These are phyloP conservation scores for Stegastes partitus DNA, from an alignment of 2,113 vertebrate genomes.

Conservation along the genomic window DNA sequence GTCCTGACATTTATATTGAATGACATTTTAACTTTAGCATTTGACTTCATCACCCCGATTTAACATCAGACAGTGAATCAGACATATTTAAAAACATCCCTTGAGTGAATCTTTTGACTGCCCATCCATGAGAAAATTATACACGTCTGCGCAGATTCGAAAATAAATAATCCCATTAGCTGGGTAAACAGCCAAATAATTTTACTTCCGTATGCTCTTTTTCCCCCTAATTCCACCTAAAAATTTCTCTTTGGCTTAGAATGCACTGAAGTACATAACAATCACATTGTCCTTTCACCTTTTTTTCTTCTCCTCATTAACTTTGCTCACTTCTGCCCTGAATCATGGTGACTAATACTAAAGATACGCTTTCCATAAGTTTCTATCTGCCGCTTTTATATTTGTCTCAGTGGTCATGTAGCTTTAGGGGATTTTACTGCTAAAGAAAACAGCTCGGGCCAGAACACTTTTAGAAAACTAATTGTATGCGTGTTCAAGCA, in stretches of 20 bases:
- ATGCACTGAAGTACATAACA: constrained; percentile 29
- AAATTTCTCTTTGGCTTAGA: constrained; percentile 30
- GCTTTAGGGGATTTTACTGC: constrained; percentile 27
- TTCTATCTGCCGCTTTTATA: constrained; percentile 31
- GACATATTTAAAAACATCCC: constrained; percentile 19
- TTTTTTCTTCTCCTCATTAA: constrained; percentile 31
- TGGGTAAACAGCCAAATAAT: constrained; percentile 15
- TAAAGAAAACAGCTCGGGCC: not conserved
- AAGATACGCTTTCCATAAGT: constrained; percentile 27
- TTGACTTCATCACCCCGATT: constrained; percentile 53
- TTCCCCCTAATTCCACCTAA: constrained; percentile 9
- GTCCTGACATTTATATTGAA: constrained; percentile 41
- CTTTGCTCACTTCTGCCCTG: constrained; percentile 23
- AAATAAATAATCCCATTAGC: constrained; percentile 39
- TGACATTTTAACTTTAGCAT: constrained; percentile 45
- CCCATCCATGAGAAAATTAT: constrained; percentile 16
- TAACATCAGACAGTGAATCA: constrained; percentile 38
- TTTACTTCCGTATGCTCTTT: not conserved
- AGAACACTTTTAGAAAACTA: constrained; percentile 3
- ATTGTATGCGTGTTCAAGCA: not conserved
- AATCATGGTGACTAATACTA: constrained; percentile 41
- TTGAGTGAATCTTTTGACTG: constrained; percentile 21
- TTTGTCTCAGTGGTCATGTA: constrained; percentile 19
- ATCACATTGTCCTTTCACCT: constrained; percentile 26
- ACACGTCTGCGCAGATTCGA: constrained; percentile 18